phyloP scores from a whole-genome alignment of 2,888 invertebrate genomes.

The Parnassius orleans region DNA sequence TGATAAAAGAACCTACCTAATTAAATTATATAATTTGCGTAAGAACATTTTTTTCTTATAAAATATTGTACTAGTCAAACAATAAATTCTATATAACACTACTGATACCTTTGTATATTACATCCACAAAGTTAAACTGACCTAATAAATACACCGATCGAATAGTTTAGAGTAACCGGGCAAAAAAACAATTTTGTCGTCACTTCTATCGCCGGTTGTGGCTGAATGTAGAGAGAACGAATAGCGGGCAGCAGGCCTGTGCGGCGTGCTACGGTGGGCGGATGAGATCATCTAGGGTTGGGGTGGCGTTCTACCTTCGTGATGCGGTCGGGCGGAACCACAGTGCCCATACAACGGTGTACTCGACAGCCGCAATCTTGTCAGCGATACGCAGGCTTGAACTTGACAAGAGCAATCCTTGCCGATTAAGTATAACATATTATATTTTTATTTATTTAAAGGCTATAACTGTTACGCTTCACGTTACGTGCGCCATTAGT shows the following conservation, averaged over 20 bases:
- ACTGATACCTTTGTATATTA: neutral
- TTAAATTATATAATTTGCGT: too few species aligned
- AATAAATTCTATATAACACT: neutral
- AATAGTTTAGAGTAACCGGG: slow-evolving; percentile 3
- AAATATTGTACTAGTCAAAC: too few species aligned
- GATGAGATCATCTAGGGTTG: slow-evolving; percentile 32
- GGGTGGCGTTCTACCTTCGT: slow-evolving; percentile 44
- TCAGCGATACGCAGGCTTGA: slow-evolving; percentile 40
- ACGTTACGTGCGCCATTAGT: slow-evolving; percentile 1
- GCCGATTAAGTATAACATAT: slow-evolving; percentile 10
- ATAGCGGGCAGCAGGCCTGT: slow-evolving; percentile 26
- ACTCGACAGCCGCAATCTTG: slow-evolving; percentile 47
- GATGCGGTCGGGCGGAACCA: slow-evolving; percentile 45
- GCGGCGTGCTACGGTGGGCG: slow-evolving; percentile 42
- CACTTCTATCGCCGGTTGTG: slow-evolving; percentile 37
- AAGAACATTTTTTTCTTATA: too few species aligned
- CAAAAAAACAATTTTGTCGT: slow-evolving; percentile 13
- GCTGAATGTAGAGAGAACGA: slow-evolving; percentile 38
- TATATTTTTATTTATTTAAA: slow-evolving; percentile 18
- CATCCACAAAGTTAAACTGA: neutral
- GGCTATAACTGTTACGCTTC: neutral
- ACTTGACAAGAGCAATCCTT: slow-evolving; percentile 35
- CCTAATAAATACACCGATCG: neutral
- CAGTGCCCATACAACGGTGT: slow-evolving; percentile 46
- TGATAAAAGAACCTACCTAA: too few species aligned